Conservation (phyloP, 2,797 vertebrate genomes). For the Oreortyx pictus region DNA sequence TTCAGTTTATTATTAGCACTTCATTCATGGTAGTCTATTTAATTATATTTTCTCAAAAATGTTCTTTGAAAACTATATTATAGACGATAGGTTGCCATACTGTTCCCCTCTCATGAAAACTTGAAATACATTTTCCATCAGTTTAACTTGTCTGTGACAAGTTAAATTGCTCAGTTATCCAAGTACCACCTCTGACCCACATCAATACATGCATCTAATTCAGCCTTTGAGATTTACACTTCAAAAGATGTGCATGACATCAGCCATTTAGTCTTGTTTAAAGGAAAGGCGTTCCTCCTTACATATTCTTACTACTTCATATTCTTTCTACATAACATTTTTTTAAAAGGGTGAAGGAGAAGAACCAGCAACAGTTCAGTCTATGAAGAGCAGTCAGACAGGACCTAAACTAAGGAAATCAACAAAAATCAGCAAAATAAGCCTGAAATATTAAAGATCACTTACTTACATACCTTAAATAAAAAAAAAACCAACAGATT, state of each 20-base stretch:
- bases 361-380: not conserved
- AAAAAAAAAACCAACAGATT: not conserved
- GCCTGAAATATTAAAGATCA: not conserved
- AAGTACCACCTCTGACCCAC: not conserved
- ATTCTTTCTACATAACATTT: rapidly evolving
- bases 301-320: not conserved
- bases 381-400: not conserved
- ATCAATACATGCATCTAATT: not conserved
- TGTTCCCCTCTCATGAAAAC: not conserved
- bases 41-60: not conserved
- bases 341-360: not conserved
- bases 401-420: not conserved
- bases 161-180: not conserved
- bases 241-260: not conserved
- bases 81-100: not conserved
- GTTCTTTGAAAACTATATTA: not conserved
- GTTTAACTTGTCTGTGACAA: not conserved
- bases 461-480: not conserved
- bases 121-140: not conserved
- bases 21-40: not conserved
- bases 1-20: not conserved
- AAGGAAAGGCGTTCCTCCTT: not conserved
- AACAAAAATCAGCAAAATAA: not conserved
- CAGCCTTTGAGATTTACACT: not conserved
- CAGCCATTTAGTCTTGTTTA: not conserved